phyloP scores from a whole-genome alignment of 2,113 vertebrate species.

The Microtus ochrogaster region DNA sequence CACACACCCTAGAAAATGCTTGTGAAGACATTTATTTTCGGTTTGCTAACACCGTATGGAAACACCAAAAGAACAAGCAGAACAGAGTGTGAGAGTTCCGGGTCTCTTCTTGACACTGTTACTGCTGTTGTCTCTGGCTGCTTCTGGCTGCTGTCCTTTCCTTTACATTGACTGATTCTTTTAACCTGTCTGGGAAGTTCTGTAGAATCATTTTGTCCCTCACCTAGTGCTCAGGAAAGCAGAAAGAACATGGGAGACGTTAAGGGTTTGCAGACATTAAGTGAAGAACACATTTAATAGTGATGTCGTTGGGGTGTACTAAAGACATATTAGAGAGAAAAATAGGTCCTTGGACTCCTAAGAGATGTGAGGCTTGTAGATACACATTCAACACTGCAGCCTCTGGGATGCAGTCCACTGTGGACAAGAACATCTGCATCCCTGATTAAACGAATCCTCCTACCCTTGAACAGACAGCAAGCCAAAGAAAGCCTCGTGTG shows the following conservation, averaged over 20 bases:
- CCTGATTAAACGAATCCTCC: not conserved
- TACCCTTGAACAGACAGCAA: not conserved
- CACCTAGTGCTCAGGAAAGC: not conserved
- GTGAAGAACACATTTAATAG: not conserved
- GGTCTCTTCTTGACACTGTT: not conserved
- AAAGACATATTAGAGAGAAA: not conserved
- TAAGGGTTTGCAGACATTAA: not conserved
- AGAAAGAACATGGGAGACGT: not conserved
- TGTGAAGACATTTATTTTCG: conserved; percentile 3
- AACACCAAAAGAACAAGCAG: not conserved
- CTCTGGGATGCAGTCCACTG: not conserved
- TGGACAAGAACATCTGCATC: not conserved
- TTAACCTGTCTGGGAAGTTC: not conserved
- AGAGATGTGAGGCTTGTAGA: not conserved
- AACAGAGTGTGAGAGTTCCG: not conserved
- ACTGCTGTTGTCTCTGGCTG: not conserved
- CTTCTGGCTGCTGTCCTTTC: not conserved
- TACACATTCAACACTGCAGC: not conserved
- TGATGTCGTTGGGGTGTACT: no score
- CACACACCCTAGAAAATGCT: not conserved
- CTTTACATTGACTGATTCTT: not conserved
- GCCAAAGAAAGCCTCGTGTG: not conserved
- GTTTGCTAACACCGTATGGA: not conserved
- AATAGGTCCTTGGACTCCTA: not conserved
- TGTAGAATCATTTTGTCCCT: not conserved